Evolutionary conservation across 2,113 vertebrate genomes (phyloP).

Genomic region (Phylloscopus whistleri): DNA sequence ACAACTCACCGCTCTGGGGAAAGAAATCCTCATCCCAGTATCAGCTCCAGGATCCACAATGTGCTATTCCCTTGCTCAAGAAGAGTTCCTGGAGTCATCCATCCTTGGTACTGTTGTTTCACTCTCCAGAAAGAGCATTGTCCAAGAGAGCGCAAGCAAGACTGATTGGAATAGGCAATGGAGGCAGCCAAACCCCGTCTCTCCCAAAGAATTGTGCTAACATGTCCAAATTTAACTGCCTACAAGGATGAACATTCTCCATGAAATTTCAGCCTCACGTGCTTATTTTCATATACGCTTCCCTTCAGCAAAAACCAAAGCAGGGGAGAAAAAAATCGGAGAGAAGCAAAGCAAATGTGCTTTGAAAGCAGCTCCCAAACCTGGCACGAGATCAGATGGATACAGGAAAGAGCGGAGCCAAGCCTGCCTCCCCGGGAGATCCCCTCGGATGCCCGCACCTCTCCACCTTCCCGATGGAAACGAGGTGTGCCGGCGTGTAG

Average conservation of each 20-base stretch:
- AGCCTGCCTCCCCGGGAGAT: not conserved
- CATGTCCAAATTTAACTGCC: not conserved
- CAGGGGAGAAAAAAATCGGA: not conserved
- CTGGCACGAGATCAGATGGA: slow-evolving; percentile 43
- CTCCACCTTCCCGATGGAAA: not conserved
- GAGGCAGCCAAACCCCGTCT: not conserved
- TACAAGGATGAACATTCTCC: not conserved
- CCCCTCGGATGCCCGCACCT: not conserved
- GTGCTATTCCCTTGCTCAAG: not conserved
- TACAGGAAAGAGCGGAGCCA: not conserved
- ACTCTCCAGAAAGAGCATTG: not conserved
- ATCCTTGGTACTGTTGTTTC: not conserved
- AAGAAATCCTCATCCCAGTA: not conserved
- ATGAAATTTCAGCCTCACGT: not conserved
- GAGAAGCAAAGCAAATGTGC: not conserved
- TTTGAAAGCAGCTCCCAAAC: not conserved
- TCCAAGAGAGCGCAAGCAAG: not conserved
- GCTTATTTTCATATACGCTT: not conserved
- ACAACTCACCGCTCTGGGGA: not conserved
- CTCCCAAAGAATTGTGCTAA: not conserved
- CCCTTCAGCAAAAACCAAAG: slow-evolving; percentile 23
- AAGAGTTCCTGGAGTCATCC: not conserved
- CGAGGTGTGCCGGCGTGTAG: not conserved
- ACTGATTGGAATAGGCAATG: not conserved
- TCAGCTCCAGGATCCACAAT: accelerated